phyloP scores from a whole-genome alignment of 2,797 vertebrate genomes.

The Masticophis lateralis region DNA sequence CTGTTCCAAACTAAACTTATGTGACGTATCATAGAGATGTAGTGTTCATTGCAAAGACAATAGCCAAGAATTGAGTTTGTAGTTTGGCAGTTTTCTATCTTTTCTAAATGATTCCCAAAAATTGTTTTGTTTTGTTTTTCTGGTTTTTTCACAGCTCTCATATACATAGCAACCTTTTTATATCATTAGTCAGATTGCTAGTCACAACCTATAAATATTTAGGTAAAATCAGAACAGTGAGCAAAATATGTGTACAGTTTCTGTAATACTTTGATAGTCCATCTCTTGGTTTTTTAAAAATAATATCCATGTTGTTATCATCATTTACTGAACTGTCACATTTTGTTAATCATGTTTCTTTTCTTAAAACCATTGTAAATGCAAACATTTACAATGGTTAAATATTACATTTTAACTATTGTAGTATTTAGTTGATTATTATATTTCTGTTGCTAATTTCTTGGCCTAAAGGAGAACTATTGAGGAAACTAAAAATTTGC shows the following conservation, averaged over 20 bases:
- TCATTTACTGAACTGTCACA: background rate
- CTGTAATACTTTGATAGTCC: background rate
- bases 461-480: conserved; percentile 50
- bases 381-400: background rate
- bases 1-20: background rate
- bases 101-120: background rate
- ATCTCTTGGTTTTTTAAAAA: background rate
- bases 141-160: background rate
- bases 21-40: background rate
- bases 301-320: background rate
- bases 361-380: background rate
- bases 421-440: conserved; percentile 31
- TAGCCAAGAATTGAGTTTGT: background rate
- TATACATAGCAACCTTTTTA: background rate
- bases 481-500: conserved; percentile 47
- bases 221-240: background rate
- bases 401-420: background rate
- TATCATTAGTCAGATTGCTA: background rate
- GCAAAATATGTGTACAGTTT: background rate
- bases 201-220: background rate
- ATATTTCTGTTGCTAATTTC: conserved; percentile 39
- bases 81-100: background rate
- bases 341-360: background rate
- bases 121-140: background rate
- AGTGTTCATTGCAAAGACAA: background rate